Conservation (phyloP, 2,888 invertebrate genomes). For the Nesidiocoris tenuis region DNA sequence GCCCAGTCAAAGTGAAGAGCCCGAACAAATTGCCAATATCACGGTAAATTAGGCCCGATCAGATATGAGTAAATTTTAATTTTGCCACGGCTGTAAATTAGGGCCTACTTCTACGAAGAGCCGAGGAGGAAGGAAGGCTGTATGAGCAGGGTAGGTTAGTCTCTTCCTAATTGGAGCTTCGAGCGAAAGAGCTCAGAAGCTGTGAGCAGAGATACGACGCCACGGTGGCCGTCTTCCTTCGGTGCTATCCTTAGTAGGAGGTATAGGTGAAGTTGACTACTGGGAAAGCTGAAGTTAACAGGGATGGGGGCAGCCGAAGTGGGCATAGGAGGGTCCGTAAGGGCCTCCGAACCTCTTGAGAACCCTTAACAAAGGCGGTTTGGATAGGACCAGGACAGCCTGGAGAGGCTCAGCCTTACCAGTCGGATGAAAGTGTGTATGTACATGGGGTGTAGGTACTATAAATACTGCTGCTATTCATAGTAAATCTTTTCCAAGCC, state of each 20-base stretch:
- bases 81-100: not conserved
- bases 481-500: not conserved
- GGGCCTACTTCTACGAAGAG: not conserved
- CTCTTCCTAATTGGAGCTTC: not conserved
- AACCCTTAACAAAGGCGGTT: not conserved
- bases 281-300: not conserved
- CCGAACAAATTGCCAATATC: not conserved
- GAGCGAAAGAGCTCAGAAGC: not conserved
- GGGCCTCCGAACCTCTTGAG: not conserved
- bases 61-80: slow-evolving; percentile 3
- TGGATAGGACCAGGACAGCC: not conserved
- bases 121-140: not conserved
- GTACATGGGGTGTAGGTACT: not conserved
- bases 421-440: not conserved
- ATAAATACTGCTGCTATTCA: not conserved
- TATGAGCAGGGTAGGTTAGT: not conserved
- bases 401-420: too few relatives aligned
- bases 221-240: not conserved
- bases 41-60: slow-evolving; percentile 1
- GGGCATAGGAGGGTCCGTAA: not conserved
- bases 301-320: not conserved
- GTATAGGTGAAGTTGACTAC: not conserved
- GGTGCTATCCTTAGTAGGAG: not conserved
- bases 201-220: not conserved
- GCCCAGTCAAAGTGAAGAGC: not conserved